phyloP scores from a whole-genome alignment of 35 echinoderm and acorn worm genomes.

The Ptychodera flava region DNA sequence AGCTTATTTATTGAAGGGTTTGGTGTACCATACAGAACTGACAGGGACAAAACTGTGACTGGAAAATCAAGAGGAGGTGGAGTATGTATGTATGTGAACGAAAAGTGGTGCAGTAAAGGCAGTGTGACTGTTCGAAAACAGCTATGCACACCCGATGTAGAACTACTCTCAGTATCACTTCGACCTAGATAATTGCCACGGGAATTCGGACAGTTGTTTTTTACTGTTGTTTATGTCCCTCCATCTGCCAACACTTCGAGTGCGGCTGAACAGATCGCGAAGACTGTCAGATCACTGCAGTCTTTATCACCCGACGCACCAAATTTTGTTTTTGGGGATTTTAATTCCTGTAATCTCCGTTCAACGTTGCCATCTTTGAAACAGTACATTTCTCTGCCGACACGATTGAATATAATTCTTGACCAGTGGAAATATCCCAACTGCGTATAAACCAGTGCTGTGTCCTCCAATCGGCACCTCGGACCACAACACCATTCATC shows the following conservation, averaged over 20 bases:
- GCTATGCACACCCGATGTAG: constrained; percentile 2
- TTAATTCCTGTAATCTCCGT: constrained; percentile 22
- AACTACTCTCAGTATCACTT: background rate
- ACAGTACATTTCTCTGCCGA: constrained; percentile 16
- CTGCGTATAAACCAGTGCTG: constrained; percentile 23
- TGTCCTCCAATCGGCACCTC: constrained; percentile 4
- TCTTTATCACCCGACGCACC: constrained; percentile 19
- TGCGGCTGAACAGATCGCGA: constrained; percentile 6
- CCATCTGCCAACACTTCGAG: constrained; percentile 8
- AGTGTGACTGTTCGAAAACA: background rate
- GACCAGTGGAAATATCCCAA: constrained; percentile 22
- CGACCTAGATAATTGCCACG: background rate
- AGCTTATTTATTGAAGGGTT: constrained; percentile 13
- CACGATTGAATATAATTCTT: background rate
- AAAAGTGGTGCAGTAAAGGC: constrained; percentile 17
- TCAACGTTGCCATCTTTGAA: constrained; percentile 16
- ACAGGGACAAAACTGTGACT: background rate
- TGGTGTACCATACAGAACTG: background rate
- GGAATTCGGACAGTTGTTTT: background rate
- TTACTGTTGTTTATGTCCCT: constrained; percentile 29
- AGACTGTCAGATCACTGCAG: constrained; percentile 9
- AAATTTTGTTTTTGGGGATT: constrained; percentile 32
- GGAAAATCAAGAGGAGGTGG: constrained; percentile 10
- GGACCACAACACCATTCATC: constrained; percentile 22
- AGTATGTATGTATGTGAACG: constrained; percentile 18